Evolutionary conservation across 2,888 invertebrate species (phyloP), one percentile per base, ranked within the genome.

Genomic region (Apamea anceps): DNA sequence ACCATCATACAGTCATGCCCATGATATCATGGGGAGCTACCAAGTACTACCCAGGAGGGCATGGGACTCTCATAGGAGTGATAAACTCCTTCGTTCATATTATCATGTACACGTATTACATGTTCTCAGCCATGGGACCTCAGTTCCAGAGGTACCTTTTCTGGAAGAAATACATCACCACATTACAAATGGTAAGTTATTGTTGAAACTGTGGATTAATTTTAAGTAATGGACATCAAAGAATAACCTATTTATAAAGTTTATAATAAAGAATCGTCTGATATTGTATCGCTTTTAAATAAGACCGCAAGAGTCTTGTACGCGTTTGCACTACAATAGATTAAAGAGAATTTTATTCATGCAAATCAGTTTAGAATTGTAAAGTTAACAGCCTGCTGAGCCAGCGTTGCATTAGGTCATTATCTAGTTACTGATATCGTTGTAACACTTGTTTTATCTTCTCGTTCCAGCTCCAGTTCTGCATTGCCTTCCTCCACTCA

Each of bases 1-100:
- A 99, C 93, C 99, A 99, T 94, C 99, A 99, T 93, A 98, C 99
- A 0, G 98, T 99, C 68, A 99, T 99, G 99, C 99, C 99, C 2
- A 97, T 99, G 97, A 98, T 98, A 90, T 98, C 99, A 75, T 99
- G 99, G 99, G 99, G 99, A 70, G 98, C 98, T 25, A 98, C 99
- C 25, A 99, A 99, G 94, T 99, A 98, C 93, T 98, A 97, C 92
- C 97, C 98, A 79, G 99, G 99, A 75, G 99, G 99, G 0, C 99
- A 99, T 94, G 99, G 99, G 48, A 99, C 99, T 5, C 98, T 99
- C 91, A 99, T 99, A 89, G 98, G 99, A 79, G 97, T 98, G 83
- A 98, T 99, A 88, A 99, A 99, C 96, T 98, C 99, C 5, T 99
- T 99, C 91, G 99, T 99, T 32, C 99, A 99, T 93, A 98, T 99